Evolutionary conservation across 2,888 invertebrate species (phyloP), one percentile per base, ranked within the genome.

Genomic region (Aquatica leii): DNA sequence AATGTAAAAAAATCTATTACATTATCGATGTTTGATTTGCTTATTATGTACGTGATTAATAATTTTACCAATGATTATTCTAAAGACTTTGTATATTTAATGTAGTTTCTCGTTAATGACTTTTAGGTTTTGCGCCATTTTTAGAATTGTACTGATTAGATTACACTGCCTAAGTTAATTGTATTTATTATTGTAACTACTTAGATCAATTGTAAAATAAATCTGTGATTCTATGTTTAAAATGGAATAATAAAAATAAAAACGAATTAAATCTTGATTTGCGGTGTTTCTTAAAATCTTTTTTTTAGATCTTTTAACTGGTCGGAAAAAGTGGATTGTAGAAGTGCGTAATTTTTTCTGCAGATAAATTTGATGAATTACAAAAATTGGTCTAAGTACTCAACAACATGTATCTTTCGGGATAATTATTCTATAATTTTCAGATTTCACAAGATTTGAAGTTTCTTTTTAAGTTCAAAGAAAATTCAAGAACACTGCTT

Each of bases 171-270:
- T 76, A 74, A 77, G 73, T 78, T 77, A 75, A 77, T 71, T 75
- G 74, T 78, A 77, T 77, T 78, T 78, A 78, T 78, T 78, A 78
- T 74, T 78, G 73, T 77, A 74, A 75, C 69, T 69, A 72, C 73
- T 73, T 73, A 68, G 72, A 74, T 72, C 75, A 77, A 77, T 78
- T 80, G 79, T 80, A 79, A 77, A 80, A 80, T 81, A 81, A 81
- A 81, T 78, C 81, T 81, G 78, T 81, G 79, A 80, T 80, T 78
- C 76, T 79, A 76, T 70, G 68, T 72, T 68, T 71, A 67, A 68
- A 60, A 43, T 37, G 14, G 12, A 55, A 55, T 43, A 54, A 40
- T 18, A 40, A 34, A 53, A 54, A 54, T 20, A 5, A 37, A 37
- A 37, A 37, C 9, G 12, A 37, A 4, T 37, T 11, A 37, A n/a